Conservation (phyloP, 1,140 invertebrate genomes). For the Zaprionus taronus region DNA sequence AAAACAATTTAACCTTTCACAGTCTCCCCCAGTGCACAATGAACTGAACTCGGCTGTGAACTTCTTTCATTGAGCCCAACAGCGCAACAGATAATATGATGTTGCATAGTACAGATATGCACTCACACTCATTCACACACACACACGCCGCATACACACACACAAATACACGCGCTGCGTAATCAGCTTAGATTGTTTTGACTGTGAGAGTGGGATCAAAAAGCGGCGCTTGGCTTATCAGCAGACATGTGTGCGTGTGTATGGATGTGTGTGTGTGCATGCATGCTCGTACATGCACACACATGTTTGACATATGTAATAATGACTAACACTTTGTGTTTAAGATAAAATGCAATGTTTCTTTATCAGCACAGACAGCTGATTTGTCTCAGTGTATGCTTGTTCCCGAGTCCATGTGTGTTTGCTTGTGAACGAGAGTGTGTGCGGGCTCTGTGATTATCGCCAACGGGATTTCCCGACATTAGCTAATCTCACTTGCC, state of each 20-base stretch:
- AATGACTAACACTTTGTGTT: constrained; percentile 32
- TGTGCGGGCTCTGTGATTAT: constrained; percentile 7
- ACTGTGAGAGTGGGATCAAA: constrained; percentile 47
- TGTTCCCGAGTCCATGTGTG: not conserved
- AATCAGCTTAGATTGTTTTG: constrained; percentile 74
- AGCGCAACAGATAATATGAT: constrained; percentile 56
- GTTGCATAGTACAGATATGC: constrained; percentile 29
- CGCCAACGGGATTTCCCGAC: constrained; percentile 24
- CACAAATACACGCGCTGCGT: constrained; percentile 19
- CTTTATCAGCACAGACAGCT: constrained; percentile 29
- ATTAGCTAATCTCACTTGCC: not conserved
- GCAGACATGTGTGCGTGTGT: constrained; percentile 3
- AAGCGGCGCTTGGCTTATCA: constrained; percentile 61
- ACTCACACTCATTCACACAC: not conserved
- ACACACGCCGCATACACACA: constrained; percentile 9
- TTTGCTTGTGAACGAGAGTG: not conserved
- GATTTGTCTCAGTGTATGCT: constrained; percentile 1
- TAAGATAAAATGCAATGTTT: constrained; percentile 21
- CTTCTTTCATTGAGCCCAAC: constrained; percentile 69
- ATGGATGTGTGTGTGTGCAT: not conserved
- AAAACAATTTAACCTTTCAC: constrained; percentile 79
- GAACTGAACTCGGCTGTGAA: constrained; percentile 76
- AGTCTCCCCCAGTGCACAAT: constrained; percentile 63
- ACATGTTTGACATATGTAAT: constrained; percentile 52
- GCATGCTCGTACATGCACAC: constrained; percentile 5